Evolutionary conservation across 2,888 invertebrate species (phyloP).

Genomic region (Ligdia adustata): DNA sequence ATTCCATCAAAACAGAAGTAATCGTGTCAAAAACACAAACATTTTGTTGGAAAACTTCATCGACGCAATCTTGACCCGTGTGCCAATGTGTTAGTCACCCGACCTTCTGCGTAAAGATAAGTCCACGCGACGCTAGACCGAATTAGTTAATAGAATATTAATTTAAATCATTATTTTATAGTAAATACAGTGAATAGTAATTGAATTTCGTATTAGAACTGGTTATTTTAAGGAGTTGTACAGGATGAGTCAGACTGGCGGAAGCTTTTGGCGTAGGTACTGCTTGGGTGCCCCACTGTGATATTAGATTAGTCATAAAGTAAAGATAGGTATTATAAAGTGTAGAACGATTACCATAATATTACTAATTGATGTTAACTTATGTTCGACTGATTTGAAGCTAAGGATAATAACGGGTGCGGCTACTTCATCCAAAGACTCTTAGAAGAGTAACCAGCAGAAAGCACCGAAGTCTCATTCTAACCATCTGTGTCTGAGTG

Average conservation of each 20-base stretch:
- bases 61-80: conserved; percentile 40
- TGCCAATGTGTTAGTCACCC: conserved; percentile 59
- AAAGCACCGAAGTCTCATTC: too few species aligned
- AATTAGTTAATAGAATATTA: conserved; percentile 9
- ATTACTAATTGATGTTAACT: too few species aligned
- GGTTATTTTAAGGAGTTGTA: background rate
- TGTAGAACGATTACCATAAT: too few species aligned
- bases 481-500: too few species aligned
- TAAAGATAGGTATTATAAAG: too few species aligned
- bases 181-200: background rate
- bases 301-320: too few species aligned
- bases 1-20: conserved; percentile 4
- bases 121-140: conserved; percentile 9
- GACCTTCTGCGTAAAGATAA: conserved; percentile 43
- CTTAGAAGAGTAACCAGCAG: too few species aligned
- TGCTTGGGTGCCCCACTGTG: too few species aligned
- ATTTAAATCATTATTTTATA: conserved; percentile 4
- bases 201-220: background rate
- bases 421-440: too few species aligned
- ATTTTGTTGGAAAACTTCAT: conserved; percentile 32
- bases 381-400: too few species aligned
- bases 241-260: conserved; percentile 6
- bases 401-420: too few species aligned
- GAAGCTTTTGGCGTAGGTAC: conserved; percentile 7
- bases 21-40: background rate